Evolutionary conservation across 2,797 vertebrate genomes (phyloP).

Genomic region (Phylloscopus collybita): DNA sequence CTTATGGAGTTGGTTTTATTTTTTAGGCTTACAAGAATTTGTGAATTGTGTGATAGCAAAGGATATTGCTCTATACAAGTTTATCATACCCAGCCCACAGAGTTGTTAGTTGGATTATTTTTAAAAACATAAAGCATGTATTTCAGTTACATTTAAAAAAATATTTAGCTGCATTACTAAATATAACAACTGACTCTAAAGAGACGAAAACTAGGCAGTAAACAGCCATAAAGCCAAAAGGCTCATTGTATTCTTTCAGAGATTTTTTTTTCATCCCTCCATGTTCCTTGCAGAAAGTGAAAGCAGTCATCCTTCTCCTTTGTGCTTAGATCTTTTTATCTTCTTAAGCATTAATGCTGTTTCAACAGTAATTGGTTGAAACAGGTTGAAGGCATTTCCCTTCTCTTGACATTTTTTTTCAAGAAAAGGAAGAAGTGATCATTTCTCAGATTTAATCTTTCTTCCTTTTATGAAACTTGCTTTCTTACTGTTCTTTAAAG

Average conservation of each 20-base stretch:
- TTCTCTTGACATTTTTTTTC: background rate
- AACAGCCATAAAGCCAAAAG: background rate
- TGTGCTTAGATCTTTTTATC: background rate
- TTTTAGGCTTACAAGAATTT: background rate
- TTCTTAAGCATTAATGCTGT: background rate
- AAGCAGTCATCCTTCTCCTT: background rate
- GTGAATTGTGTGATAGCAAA: background rate
- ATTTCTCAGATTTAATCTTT: background rate
- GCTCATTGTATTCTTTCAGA: background rate
- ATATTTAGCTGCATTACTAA: background rate
- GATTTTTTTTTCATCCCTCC: background rate
- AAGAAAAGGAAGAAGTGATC: background rate
- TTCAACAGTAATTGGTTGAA: background rate
- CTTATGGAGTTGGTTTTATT: background rate
- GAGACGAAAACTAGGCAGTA: background rate
- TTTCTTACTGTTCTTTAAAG: background rate
- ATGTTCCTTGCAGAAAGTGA: background rate
- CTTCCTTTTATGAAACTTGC: background rate
- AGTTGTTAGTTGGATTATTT: background rate
- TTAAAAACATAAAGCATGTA: background rate
- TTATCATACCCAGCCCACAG: background rate
- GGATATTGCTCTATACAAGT: background rate
- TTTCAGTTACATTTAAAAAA: background rate
- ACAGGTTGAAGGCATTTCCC: background rate
- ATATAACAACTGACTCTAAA: background rate